Percentiles rank a stretch among this genome's conserved stretches.
phyloP scores from a whole-genome alignment of 2,113 vertebrate genomes.

The Xiphias gladius region DNA sequence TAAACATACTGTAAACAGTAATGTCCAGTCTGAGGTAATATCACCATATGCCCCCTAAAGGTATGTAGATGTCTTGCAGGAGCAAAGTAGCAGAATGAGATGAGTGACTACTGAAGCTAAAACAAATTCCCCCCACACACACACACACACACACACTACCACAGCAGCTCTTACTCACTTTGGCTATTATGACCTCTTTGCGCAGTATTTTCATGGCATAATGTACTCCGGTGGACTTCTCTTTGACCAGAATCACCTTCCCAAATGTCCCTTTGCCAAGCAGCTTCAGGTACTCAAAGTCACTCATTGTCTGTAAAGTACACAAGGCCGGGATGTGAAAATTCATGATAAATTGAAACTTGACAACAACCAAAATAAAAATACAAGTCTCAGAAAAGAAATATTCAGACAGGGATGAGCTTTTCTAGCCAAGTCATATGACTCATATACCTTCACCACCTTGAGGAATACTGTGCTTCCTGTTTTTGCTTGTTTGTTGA shows the following conservation, averaged over 20 bases:
- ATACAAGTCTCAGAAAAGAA: not conserved
- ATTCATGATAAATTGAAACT: not conserved
- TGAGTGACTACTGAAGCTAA: not conserved
- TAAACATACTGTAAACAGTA: not conserved
- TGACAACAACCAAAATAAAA: not conserved
- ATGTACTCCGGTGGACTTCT: constrained; percentile 88
- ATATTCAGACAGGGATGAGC: not conserved
- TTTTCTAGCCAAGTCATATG: not conserved
- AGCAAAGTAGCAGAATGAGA: not conserved
- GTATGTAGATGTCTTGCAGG: not conserved
- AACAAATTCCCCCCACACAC: not conserved
- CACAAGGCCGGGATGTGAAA: not conserved
- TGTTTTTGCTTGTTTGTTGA: no score
- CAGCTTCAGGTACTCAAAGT: constrained; percentile 94
- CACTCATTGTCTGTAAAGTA: constrained; percentile 89
- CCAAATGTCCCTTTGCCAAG: constrained; percentile 94
- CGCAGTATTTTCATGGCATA: constrained; percentile 95
- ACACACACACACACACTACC: not conserved
- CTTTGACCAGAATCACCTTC: constrained; percentile 92
- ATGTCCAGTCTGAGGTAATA: not conserved
- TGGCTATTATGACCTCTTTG: constrained; percentile 93
- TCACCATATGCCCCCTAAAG: no score
- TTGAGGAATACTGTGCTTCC: no score
- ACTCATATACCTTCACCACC: no score
- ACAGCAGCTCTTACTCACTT: constrained; percentile 75